phyloP scores from a whole-genome alignment of 1,140 invertebrate species.

The Zaprionus ghesquierei region DNA sequence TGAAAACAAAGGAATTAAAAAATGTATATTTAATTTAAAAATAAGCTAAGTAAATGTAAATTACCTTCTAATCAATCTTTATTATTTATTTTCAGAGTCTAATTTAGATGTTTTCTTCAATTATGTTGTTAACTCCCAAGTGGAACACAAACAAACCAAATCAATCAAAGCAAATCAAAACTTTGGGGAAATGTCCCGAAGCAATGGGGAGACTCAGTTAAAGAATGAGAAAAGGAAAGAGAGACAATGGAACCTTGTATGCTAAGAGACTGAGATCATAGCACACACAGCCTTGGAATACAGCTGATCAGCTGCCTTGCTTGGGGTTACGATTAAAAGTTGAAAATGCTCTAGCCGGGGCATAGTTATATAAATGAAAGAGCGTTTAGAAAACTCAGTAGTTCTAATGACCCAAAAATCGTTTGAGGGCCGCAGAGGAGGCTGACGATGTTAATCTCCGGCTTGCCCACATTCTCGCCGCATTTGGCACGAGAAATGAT shows the following conservation, averaged over 20 bases:
- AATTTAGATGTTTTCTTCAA: conserved; percentile 19
- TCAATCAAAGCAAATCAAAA: conserved; percentile 14
- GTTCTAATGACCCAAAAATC: conserved; percentile 73
- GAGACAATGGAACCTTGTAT: neutral
- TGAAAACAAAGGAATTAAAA: no score
- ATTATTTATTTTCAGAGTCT: neutral
- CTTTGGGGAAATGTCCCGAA: neutral
- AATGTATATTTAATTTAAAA: neutral
- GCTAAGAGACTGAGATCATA: conserved; percentile 15
- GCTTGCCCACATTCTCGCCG: conserved; percentile 28
- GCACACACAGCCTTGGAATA: conserved; percentile 34
- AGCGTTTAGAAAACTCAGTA: conserved; percentile 60
- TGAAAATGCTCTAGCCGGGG: conserved; percentile 30
- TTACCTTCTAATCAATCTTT: neutral
- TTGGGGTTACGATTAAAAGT: conserved; percentile 22
- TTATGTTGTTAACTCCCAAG: conserved; percentile 51
- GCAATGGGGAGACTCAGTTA: neutral
- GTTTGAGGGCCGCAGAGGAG: conserved; percentile 22
- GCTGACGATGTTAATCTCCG: conserved; percentile 36
- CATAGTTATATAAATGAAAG: conserved; percentile 72
- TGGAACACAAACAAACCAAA: conserved; percentile 24
- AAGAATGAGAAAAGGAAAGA: neutral
- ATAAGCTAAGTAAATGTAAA: neutral
- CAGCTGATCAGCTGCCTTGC: conserved; percentile 17
- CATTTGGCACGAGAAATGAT: conserved; percentile 22